Conservation (phyloP, 2,797 vertebrate genomes). For the Poeciliopsis infans region DNA sequence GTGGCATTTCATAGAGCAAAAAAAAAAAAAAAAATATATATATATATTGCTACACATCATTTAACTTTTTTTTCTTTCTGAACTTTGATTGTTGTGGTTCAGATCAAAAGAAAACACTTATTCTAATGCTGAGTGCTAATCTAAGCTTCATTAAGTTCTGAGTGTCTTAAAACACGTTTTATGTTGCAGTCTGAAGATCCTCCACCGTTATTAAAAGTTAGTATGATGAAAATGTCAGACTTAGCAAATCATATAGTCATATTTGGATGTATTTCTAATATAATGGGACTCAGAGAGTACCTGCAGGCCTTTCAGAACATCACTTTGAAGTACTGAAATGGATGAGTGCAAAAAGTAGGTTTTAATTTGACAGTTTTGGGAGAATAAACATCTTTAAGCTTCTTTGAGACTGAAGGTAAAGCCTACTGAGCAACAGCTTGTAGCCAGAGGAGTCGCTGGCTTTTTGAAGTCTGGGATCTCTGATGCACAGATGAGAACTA, state of each 20-base stretch:
- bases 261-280: conserved; percentile 2
- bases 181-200: background rate
- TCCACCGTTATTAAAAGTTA: background rate
- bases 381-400: conserved; percentile 26
- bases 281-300: background rate
- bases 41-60: background rate
- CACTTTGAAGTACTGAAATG: conserved; percentile 2
- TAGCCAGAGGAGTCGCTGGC: conserved; percentile 15
- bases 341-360: conserved; percentile 11
- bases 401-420: conserved; percentile 37
- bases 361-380: conserved; percentile 26
- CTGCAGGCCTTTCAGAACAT: background rate
- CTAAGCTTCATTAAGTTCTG: background rate
- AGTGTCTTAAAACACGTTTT: background rate
- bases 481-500: conserved; percentile 36
- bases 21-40: too few relatives aligned
- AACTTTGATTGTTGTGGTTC: background rate
- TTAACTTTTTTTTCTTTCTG: background rate
- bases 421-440: conserved; percentile 19
- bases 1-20: background rate
- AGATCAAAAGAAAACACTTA: background rate
- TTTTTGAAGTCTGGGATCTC: conserved; percentile 28
- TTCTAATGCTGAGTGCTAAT: background rate
- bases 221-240: background rate
- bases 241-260: background rate